These are phyloP conservation scores for Formica exsecta DNA, from an alignment of 1,140 invertebrate genomes.

Conservation along the genomic window DNA sequence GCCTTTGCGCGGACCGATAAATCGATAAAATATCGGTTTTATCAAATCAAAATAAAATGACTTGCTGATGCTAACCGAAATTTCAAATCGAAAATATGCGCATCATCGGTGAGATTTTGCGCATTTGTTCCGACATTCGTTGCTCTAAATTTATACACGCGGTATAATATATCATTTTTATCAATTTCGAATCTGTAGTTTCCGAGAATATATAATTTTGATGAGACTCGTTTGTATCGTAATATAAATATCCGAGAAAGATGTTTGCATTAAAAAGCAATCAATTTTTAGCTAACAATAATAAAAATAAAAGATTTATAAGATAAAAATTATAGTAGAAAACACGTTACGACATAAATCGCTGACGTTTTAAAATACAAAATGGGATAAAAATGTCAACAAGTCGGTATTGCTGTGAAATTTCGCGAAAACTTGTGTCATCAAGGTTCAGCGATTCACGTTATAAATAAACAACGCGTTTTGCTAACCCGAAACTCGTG, in stretches of 20 bases:
- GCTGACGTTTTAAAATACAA: background rate
- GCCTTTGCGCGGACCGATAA: slow-evolving; percentile 37
- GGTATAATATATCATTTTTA: background rate
- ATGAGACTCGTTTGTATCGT: background rate
- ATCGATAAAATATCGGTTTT: slow-evolving; percentile 70
- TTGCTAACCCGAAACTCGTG: slow-evolving; percentile 7
- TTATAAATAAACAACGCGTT: slow-evolving; percentile 31
- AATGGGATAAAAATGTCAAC: background rate
- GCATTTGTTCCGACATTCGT: background rate
- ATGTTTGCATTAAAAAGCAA: background rate
- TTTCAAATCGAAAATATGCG: slow-evolving; percentile 32
- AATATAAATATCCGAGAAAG: background rate
- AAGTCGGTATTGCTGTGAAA: background rate
- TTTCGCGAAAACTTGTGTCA: background rate
- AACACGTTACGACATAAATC: background rate
- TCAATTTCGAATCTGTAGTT: slow-evolving; percentile 6
- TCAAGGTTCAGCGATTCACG: background rate
- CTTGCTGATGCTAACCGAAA: slow-evolving; percentile 45
- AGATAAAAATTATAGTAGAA: background rate
- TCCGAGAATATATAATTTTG: background rate
- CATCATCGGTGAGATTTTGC: slow-evolving; percentile 18
- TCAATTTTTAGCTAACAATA: background rate
- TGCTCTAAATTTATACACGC: background rate
- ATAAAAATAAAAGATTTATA: background rate
- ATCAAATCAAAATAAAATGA: slow-evolving; percentile 63